Base-by-base conservation (phyloP, 2,888 invertebrate species). In the Laspeyria flexula region DNA sequence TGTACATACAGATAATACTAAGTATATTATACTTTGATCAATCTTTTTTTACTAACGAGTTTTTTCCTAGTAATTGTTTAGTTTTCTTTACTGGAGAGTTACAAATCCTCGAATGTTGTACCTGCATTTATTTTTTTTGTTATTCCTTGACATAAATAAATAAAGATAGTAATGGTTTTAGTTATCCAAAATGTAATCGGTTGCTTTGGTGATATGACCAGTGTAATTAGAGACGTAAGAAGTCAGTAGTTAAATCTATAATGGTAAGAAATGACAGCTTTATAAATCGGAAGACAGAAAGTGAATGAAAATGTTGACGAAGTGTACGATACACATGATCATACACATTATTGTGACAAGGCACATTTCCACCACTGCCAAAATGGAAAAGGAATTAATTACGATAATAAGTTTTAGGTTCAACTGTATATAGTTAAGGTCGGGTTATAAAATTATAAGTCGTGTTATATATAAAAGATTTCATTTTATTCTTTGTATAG, bases 341-440 rank as follows among this genome's bases (percentile, higher is more conserved):
- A 43, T 50, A 59, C 55, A 46, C 48, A 58, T 58, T 73, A 79
- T 81, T 83, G 84, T 85, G 85, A 90, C 92, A 92, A 93, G 93
- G 93, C 93, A 93, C 93, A 93, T 93, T 90, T 92, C 92, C 88
- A 92, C 78, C 90, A 91, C 89, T 90, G 92, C 92, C 92, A 89
- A 90, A 81, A 86, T 83, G 84, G 78, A 79, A 80, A 79, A 83
- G 50, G 64, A 61, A 61, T 60, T 80, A 81, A 75, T 75, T 71
- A 75, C 73, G 80, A 79, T 81, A 81, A 79, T 80, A 77, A 76
- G 60, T 62, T 43, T 58, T 57, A 71, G 61, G 51, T 73, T 72
- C 75, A 83, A 85, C 76, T 89, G 89, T 90, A 89, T 86, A 85
- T 89, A 86, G 78, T 77, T 89, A 88, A 90, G 88, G 83, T 86